Conservation (phyloP, 2,113 vertebrate species). For the Fregetta grallaria region DNA sequence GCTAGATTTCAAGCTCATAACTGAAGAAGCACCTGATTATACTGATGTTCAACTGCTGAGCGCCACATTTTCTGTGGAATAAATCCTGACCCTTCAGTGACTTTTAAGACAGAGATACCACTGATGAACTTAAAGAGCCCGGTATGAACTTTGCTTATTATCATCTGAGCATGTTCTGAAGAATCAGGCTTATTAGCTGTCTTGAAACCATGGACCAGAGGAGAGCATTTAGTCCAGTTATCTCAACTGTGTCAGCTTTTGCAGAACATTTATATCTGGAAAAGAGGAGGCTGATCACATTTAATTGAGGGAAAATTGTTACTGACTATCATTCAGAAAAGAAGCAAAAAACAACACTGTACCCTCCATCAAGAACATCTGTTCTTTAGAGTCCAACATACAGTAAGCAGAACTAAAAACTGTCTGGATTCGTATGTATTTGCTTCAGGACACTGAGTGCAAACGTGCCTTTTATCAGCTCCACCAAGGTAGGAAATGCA, state of each 20-base stretch:
- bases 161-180: not conserved
- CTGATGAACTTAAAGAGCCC: not conserved
- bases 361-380: not conserved
- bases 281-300: not conserved
- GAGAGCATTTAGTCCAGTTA: not conserved
- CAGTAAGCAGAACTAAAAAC: not conserved
- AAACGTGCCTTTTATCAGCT: not conserved
- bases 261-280: not conserved
- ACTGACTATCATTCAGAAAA: not conserved
- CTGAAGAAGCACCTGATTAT: not conserved
- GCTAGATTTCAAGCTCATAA: not conserved
- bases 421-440: not conserved
- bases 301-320: not conserved
- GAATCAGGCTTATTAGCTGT: not conserved
- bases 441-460: not conserved
- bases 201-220: not conserved
- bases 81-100: not conserved
- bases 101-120: not conserved
- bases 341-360: not conserved
- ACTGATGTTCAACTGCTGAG: not conserved
- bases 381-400: not conserved
- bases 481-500: not conserved
- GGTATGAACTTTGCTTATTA: not conserved
- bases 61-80: not conserved
- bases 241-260: not conserved